phyloP scores from a whole-genome alignment of 2,888 invertebrate species.

The Siphlonurus alternatus region DNA sequence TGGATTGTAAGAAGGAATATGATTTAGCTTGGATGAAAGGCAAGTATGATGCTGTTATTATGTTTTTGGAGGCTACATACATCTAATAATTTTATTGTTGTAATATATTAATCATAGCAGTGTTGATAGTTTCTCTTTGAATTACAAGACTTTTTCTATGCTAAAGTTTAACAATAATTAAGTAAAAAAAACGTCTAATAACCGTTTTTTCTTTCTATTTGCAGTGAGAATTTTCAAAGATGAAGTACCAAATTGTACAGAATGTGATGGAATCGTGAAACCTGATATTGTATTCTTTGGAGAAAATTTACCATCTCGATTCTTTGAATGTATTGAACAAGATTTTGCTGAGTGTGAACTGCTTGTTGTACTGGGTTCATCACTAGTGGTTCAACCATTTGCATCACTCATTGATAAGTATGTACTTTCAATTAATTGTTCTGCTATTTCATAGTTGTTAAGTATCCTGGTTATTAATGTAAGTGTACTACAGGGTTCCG shows the following conservation, averaged over 20 bases:
- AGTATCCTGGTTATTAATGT: background rate
- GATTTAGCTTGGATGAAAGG: conserved; percentile 76
- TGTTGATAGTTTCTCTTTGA: no score
- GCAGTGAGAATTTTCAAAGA: conserved; percentile 55
- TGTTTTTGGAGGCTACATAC: background rate
- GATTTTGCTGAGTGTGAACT: conserved; percentile 81
- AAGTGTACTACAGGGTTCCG: conserved; percentile 33
- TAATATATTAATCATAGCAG: no score
- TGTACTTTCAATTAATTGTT: conserved; percentile 19
- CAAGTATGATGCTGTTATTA: conserved; percentile 17
- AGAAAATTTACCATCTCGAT: conserved; percentile 66
- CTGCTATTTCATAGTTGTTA: no score
- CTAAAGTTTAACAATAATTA: no score
- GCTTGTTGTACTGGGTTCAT: conserved; percentile 89
- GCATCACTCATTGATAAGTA: conserved; percentile 71
- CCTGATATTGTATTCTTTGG: conserved; percentile 96
- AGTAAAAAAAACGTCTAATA: no score
- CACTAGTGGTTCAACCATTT: conserved; percentile 86
- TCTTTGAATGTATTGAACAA: conserved; percentile 44
- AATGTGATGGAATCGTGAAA: conserved; percentile 66
- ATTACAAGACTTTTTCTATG: no score
- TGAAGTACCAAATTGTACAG: conserved; percentile 56
- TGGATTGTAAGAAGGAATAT: conserved; percentile 55
- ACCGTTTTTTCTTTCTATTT: no score
- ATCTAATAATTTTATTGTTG: no score